A percentile compares a stretch with the other conserved stretches of the same genome.
Conservation (phyloP, 2,113 vertebrate genomes). For the Electrona antarctica region DNA sequence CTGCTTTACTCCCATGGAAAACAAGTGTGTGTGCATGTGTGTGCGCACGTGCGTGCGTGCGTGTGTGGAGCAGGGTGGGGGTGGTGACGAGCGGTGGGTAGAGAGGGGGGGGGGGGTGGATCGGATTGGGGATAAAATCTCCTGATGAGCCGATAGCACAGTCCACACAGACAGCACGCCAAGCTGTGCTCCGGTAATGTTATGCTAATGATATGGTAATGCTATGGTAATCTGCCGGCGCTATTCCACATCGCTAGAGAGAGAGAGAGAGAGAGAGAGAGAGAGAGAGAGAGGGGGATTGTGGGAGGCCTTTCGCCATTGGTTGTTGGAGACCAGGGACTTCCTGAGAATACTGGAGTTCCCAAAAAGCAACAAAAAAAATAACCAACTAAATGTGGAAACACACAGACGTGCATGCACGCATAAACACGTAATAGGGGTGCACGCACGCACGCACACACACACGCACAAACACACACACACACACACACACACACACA, state of each 20-base stretch:
- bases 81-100: neutral
- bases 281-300: constrained; percentile 61
- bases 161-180: constrained; percentile 71
- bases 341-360: constrained; percentile 62
- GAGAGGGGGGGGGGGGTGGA: constrained; percentile 13
- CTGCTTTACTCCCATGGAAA: constrained; percentile 72
- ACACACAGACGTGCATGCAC: too few relatives aligned
- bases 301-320: constrained; percentile 75
- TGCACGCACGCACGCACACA: constrained; percentile 8
- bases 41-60: too few relatives aligned
- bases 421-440: neutral
- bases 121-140: constrained; percentile 71
- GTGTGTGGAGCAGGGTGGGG: neutral
- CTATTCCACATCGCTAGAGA: constrained; percentile 73
- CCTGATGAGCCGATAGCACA: constrained; percentile 75
- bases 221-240: constrained; percentile 78
- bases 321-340: constrained; percentile 76
- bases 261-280: constrained; percentile 23
- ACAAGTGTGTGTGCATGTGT: constrained; percentile 48
- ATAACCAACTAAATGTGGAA: neutral
- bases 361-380: constrained; percentile 41
- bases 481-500: neutral
- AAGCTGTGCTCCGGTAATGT: constrained; percentile 74
- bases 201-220: constrained; percentile 81
- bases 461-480: neutral